Conservation (phyloP, 2,113 vertebrate genomes). For the Brienomyrus brachyistius region DNA sequence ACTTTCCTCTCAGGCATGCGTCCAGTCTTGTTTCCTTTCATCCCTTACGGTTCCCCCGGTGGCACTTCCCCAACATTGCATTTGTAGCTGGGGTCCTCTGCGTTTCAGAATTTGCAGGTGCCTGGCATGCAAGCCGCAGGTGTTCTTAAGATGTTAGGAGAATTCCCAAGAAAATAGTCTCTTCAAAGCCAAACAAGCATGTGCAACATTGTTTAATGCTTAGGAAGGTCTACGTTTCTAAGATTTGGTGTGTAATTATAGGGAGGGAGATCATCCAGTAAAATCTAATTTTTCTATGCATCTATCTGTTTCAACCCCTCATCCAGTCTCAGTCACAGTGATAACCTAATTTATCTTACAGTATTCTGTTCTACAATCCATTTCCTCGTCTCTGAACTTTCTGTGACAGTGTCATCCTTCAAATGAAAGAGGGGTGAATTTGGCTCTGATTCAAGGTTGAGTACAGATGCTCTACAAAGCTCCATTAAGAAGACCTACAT, state of each 20-base stretch:
- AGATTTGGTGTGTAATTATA: background rate
- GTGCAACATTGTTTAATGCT: background rate
- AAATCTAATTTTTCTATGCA: background rate
- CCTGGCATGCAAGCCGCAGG: background rate
- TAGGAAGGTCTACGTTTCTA: background rate
- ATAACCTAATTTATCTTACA: background rate
- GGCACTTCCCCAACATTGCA: background rate
- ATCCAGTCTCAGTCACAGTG: background rate
- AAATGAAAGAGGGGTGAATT: background rate
- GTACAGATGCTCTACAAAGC: background rate
- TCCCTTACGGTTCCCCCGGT: background rate
- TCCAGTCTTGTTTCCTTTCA: background rate
- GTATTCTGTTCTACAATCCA: background rate
- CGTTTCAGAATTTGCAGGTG: background rate
- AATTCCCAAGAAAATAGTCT: background rate
- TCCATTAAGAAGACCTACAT: background rate
- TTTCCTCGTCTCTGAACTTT: background rate
- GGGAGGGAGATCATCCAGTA: background rate
- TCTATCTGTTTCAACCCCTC: background rate
- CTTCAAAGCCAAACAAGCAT: background rate
- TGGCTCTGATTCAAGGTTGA: background rate
- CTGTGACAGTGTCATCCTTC: background rate
- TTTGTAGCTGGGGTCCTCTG: background rate
- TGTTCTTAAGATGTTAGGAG: background rate
- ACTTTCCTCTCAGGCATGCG: background rate